Percentiles rank a stretch among this genome's conserved stretches.
Evolutionary conservation across 2,888 invertebrate species (phyloP).

Genomic region (Euplagia quadripunctaria): DNA sequence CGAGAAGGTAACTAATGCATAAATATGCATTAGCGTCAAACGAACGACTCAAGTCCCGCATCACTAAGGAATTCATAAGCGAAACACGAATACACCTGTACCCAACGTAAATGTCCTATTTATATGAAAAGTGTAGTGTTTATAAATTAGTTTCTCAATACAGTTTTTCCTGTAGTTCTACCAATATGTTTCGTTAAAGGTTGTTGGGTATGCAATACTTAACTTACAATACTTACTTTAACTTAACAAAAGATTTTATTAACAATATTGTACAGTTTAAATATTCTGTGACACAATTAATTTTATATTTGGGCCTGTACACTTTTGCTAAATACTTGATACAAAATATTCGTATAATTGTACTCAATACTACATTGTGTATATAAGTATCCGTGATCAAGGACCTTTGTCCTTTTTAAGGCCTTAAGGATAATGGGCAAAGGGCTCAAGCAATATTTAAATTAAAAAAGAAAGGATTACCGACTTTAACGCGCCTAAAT

Average conservation of each 20-base stretch:
- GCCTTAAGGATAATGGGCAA: too few species aligned
- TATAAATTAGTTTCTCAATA: neutral
- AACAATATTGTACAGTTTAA: neutral
- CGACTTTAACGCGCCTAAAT: too few species aligned
- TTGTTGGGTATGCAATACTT: too few species aligned
- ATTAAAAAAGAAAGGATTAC: too few species aligned
- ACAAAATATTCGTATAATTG: too few species aligned
- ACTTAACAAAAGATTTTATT: neutral
- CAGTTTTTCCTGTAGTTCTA: neutral
- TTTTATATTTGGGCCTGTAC: neutral
- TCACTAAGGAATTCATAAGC: constrained; percentile 40
- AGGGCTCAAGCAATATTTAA: too few species aligned
- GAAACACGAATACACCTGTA: constrained; percentile 2
- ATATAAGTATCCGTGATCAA: too few species aligned
- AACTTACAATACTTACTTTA: too few species aligned
- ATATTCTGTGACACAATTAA: neutral
- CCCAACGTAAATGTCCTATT: neutral
- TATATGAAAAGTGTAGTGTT: constrained; percentile 2
- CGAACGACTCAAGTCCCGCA: constrained; percentile 16
- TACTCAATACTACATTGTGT: too few species aligned
- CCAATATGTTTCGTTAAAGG: neutral
- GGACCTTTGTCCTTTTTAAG: too few species aligned
- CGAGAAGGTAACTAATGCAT: constrained; percentile 30
- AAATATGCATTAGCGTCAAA: constrained; percentile 47
- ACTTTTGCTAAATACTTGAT: neutral